phyloP scores from a whole-genome alignment of 2,797 vertebrate genomes.

The Pseudochirops corinnae region DNA sequence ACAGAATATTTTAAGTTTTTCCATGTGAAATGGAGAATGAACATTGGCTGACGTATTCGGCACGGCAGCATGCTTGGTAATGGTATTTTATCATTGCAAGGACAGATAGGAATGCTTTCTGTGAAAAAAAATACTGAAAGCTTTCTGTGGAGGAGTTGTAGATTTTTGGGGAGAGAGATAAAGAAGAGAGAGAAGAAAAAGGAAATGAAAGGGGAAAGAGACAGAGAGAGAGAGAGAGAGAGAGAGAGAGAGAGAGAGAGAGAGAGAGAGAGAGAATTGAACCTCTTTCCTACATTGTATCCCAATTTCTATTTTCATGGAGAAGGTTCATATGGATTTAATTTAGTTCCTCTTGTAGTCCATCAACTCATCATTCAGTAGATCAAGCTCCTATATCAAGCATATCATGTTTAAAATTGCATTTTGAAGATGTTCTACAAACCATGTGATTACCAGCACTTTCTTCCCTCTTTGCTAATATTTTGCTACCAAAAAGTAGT shows the following conservation, averaged over 20 bases:
- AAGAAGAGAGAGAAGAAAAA: background rate
- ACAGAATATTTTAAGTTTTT: background rate
- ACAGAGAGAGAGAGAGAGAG: no score
- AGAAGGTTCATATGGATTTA: background rate
- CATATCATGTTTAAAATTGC: background rate
- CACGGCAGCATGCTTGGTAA: background rate
- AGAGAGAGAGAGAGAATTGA: background rate
- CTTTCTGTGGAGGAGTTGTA: background rate
- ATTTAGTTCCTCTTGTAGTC: background rate
- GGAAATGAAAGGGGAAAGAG: no score
- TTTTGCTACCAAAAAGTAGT: background rate
- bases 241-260: no score
- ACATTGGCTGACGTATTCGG: background rate
- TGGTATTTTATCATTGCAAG: background rate
- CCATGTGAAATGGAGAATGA: background rate
- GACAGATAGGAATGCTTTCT: background rate
- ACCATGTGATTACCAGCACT: background rate
- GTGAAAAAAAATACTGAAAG: background rate
- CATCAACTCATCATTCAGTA: background rate
- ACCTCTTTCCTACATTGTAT: background rate
- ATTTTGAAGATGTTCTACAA: background rate
- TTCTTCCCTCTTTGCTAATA: background rate
- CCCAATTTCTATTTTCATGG: background rate
- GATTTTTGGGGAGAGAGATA: background rate
- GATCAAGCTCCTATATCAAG: background rate